Evolutionary conservation across 2,888 invertebrate species (phyloP).

Genomic region (Rhamphomyia laevipes): DNA sequence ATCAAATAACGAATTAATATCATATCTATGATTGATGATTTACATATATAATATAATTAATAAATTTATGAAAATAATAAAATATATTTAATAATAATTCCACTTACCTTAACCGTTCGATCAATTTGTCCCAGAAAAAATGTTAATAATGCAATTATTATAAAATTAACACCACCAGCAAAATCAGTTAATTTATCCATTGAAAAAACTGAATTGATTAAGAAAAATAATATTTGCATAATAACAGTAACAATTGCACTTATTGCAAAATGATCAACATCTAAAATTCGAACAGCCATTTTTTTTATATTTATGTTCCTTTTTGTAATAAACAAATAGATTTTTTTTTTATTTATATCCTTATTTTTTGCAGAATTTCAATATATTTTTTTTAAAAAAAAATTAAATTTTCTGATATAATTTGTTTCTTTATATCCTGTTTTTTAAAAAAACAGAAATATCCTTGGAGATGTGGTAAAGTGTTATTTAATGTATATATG

Average conservation of each 20-base stretch:
- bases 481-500: slow-evolving; percentile 1
- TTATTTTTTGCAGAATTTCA: background rate
- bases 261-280: slow-evolving; percentile 74
- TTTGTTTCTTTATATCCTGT: no score
- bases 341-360: no score
- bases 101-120: slow-evolving; percentile 47
- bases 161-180: slow-evolving; percentile 87
- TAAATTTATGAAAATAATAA: background rate
- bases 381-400: no score
- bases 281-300: slow-evolving; percentile 46
- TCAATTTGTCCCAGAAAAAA: slow-evolving; percentile 76
- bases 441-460: no score
- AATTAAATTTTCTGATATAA: no score
- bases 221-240: slow-evolving; percentile 80
- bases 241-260: slow-evolving; percentile 74
- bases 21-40: no score
- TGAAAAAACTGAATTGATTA: slow-evolving; percentile 73
- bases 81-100: background rate
- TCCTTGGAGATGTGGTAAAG: background rate
- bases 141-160: slow-evolving; percentile 75
- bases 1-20: no score
- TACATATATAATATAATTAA: background rate
- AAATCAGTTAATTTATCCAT: slow-evolving; percentile 88
- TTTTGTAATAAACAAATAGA: slow-evolving; percentile 10
- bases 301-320: slow-evolving; percentile 7